Evolutionary conservation across 2,797 vertebrate species (phyloP), one percentile per base, ranked within the genome.

Genomic region (Neoniphon sammara): DNA sequence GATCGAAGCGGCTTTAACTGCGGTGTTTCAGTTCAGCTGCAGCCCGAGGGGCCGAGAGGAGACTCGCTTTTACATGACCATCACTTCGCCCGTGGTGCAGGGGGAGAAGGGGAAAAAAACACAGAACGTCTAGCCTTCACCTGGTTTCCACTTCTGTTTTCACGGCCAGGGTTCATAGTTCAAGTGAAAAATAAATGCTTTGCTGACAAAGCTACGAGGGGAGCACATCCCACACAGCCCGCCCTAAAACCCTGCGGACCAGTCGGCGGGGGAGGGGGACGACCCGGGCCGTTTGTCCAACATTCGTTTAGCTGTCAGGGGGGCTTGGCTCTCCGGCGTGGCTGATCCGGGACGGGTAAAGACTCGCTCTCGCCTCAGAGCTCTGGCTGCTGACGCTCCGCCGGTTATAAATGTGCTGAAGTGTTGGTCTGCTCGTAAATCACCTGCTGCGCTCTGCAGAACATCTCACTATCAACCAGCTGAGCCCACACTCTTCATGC

Each of bases 91-190:
- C 9, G 10, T 47, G 49, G 66, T 59, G 30, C n/a, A n/a, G n/a
- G n/a, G n/a, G n/a, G n/a, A n/a, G n/a, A n/a, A n/a, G 11, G 39
- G 57, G 21, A 44, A 9, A 18, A 31, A 62, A 53, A 61, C 44
- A 7, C 39, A 11, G 15, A 17, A 71, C 47, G 66, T 82, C 77
- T 73, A 5, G 70, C 77, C 70, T 70, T 91, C 83, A 89, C 80
- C 85, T 89, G 88, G 78, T 89, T 86, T 83, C 63, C 76, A 86
- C 88, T 86, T 89, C 84, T 90, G 83, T 82, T 90, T 88, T 75
- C 68, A 79, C 53, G 0, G 72, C 77, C 64, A 36, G 47, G 34
- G 83, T 68, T 91, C 86, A 87, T 44, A 87, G 82, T 80, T 87
- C 82, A 87, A 72, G 58, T 53, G 53, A 85, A 86, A 87, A 89